Evolutionary conservation across 2,888 invertebrate species (phyloP), one percentile per base, ranked within the genome.

Genomic region (Orthonevra nobilis): DNA sequence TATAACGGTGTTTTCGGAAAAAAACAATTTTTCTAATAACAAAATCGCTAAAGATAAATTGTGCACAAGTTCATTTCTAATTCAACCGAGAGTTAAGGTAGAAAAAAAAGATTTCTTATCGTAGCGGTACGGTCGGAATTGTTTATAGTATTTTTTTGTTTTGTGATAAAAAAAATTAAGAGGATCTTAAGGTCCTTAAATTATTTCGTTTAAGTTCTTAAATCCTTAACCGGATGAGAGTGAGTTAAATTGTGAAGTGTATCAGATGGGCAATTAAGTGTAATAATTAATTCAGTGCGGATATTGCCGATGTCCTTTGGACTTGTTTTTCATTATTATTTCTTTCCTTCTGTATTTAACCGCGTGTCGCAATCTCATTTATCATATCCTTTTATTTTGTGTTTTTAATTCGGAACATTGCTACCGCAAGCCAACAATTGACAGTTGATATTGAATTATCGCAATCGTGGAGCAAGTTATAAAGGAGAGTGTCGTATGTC

Each of bases 1-100:
- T 85, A 83, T 83, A 72, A 56, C 79, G 73, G 60, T 73, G 40
- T 56, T 73, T 73, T 68, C 52, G 56, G 32, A 69, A 63, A 79
- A 68, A 46, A 64, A 20, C 20, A n/a, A 48, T 14, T n/a, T 66
- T 19, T 19, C 28, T 14, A n/a, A n/a, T n/a, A n/a, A 19, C 23
- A 42, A 6, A 54, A 54, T 74, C 74, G 74, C 34, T 48, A 38
- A 30, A 6, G 30, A 32, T 19, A 30, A n/a, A 30, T 40, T 42
- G 20, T 58, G 32, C 20, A 34, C 17, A 34, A 60, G 34, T 12
- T 34, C 10, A 6, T 17, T 9, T 12, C 12, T 15, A 23, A 23
- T 15, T 34, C 34, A 26, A 17, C 3, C 12, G 20, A 26, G 32
- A 12, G 46, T 14, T n/a, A 9, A 10, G 5, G 4, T 9, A 14